These are phyloP conservation scores for Mechanitis mazaeus DNA, from an alignment of 2,888 invertebrate genomes.

Conservation along the genomic window DNA sequence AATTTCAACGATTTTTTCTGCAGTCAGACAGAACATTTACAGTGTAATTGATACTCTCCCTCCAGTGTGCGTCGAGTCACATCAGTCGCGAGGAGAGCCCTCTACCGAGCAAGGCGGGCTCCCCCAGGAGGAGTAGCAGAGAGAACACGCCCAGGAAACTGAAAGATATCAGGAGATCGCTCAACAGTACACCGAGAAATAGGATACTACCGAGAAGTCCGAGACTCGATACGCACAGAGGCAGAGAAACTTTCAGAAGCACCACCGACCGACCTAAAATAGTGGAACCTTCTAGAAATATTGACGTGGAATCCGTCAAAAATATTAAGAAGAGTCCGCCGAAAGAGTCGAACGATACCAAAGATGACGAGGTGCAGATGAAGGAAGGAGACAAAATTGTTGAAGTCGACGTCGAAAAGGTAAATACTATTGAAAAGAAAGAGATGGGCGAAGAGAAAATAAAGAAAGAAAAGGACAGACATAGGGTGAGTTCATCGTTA, in stretches of 20 bases:
- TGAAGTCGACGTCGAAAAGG: not conserved
- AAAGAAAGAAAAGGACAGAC: constrained; percentile 25
- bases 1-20: too few relatives aligned
- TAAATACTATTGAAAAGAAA: constrained; percentile 2
- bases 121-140: constrained; percentile 11
- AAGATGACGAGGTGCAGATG: not conserved
- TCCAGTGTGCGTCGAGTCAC: constrained; percentile 41
- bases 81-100: constrained; percentile 40
- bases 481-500: constrained; percentile 31
- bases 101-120: constrained; percentile 10
- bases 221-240: not conserved
- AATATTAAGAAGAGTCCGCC: not conserved
- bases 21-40: too few relatives aligned
- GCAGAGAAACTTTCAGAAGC: not conserved
- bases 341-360: not conserved
- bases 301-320: not conserved
- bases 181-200: constrained; percentile 8
- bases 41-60: too few relatives aligned
- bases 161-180: constrained; percentile 8
- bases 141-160: constrained; percentile 18
- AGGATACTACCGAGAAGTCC: not conserved
- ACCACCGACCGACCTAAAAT: not conserved
- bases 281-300: not conserved
- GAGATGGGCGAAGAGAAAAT: constrained; percentile 8
- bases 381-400: not conserved